phyloP scores from a whole-genome alignment of 2,888 invertebrate genomes.

The Myopa tessellatipennis region DNA sequence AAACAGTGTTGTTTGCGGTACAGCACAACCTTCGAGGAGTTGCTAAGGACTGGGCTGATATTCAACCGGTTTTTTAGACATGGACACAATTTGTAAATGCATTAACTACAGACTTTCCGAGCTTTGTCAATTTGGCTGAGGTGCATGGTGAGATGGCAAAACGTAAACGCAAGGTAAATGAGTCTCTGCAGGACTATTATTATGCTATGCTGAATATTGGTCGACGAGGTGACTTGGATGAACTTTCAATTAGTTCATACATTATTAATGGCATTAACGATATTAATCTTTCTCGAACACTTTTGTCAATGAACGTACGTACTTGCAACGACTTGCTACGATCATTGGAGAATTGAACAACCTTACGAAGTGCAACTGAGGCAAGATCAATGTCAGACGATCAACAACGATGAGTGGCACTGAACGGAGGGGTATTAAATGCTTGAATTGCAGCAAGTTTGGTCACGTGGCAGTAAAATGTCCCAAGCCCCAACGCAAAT shows the following conservation, averaged over 20 bases:
- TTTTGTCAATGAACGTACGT: neutral
- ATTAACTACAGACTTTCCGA: too few relatives aligned
- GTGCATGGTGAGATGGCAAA: too few relatives aligned
- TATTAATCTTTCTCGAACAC: neutral
- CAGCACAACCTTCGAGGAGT: too few relatives aligned
- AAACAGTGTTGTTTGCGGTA: too few relatives aligned
- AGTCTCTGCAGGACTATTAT: conserved; percentile 33
- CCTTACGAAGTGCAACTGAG: too few relatives aligned
- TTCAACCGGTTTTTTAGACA: too few relatives aligned
- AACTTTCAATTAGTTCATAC: conserved; percentile 15
- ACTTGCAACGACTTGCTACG: neutral
- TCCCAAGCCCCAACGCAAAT: conserved; percentile 30
- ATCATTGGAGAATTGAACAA: neutral
- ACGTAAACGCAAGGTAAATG: neutral
- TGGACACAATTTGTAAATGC: too few relatives aligned
- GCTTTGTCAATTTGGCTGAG: too few relatives aligned
- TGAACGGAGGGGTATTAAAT: conserved; percentile 29
- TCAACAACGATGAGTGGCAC: neutral
- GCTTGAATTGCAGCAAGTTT: conserved; percentile 40
- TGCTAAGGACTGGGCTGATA: too few relatives aligned
- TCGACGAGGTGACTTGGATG: conserved; percentile 30
- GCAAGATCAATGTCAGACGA: neutral
- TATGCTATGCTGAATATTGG: conserved; percentile 38
- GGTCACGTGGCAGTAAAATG: conserved; percentile 43
- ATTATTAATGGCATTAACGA: conserved; percentile 5